These are phyloP conservation scores for Taphrorychus bicolor DNA, from an alignment of 2,888 invertebrate species.

Conservation along the genomic window DNA sequence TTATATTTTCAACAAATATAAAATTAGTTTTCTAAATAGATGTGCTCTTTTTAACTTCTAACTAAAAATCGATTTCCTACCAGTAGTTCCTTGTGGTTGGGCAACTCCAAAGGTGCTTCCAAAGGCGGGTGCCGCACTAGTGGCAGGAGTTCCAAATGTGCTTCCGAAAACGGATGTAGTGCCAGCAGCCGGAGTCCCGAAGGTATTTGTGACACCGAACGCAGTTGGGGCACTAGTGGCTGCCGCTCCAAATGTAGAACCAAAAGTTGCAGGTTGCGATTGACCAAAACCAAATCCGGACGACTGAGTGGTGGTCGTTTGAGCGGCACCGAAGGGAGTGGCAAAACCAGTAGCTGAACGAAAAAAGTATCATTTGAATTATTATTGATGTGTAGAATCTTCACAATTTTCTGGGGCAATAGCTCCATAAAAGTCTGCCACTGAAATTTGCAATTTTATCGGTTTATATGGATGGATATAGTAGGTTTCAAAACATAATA, in stretches of 20 bases:
- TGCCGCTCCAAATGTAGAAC: conserved; percentile 52
- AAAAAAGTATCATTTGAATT: conserved; percentile 6
- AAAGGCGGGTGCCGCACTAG: conserved; percentile 55
- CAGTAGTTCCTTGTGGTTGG: conserved; percentile 26
- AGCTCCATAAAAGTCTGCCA: no score
- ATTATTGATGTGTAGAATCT: no score
- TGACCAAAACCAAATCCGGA: conserved; percentile 55
- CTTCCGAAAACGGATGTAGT: conserved; percentile 24
- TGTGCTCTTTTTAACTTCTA: no score
- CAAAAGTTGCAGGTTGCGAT: conserved; percentile 50
- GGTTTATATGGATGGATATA: no score
- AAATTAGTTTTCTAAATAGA: no score
- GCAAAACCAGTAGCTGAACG: conserved; percentile 59
- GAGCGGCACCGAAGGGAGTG: conserved; percentile 49
- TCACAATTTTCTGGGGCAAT: no score
- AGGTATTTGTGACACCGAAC: conserved; percentile 47
- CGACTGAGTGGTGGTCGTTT: conserved; percentile 41
- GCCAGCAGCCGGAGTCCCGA: conserved; percentile 46
- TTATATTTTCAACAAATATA: no score
- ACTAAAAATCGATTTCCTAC: no score
- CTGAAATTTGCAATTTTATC: no score
- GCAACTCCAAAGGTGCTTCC: conserved; percentile 56
- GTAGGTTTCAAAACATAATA: no score
- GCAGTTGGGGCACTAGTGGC: conserved; percentile 44
- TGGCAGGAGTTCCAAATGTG: conserved; percentile 45